Percentiles rank a stretch among this genome's conserved stretches.
These are phyloP conservation scores for Blastobasis lacticolella DNA, from an alignment of 2,888 invertebrate genomes.

Conservation along the genomic window DNA sequence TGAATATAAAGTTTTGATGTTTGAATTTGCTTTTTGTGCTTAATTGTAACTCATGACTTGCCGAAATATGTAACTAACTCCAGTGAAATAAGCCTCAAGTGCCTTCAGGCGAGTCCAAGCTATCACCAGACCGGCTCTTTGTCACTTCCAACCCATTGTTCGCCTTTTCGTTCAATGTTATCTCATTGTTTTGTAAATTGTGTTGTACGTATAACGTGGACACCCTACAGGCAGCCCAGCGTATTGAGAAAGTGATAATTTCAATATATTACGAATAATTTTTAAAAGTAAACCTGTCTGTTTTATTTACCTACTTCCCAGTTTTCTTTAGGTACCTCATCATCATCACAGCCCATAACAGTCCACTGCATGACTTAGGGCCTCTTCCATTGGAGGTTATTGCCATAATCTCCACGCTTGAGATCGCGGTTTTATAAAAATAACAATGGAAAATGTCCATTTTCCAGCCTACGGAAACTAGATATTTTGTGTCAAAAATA, in stretches of 20 bases:
- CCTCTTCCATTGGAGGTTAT: too few relatives aligned
- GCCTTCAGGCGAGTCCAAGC: constrained; percentile 64
- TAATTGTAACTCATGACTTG: constrained; percentile 32
- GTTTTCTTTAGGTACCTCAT: too few relatives aligned
- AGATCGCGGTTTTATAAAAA: too few relatives aligned
- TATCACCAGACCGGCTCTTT: constrained; percentile 43
- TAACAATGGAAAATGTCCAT: too few relatives aligned
- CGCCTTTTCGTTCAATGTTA: too few relatives aligned
- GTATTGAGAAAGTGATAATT: constrained; percentile 69
- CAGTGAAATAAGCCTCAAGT: constrained; percentile 61
- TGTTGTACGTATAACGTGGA: constrained; percentile 70
- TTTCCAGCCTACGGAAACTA: too few relatives aligned
- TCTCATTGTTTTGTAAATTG: constrained; percentile 39
- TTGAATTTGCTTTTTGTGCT: constrained; percentile 7
- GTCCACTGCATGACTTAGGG: too few relatives aligned
- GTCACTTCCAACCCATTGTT: constrained; percentile 11
- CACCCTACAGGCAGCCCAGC: constrained; percentile 51
- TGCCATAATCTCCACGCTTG: too few relatives aligned
- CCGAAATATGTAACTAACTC: constrained; percentile 35
- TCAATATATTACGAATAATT: constrained; percentile 41
- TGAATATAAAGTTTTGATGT: constrained; percentile 5
- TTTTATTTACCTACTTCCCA: too few relatives aligned
- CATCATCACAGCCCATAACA: too few relatives aligned
- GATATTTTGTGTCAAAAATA: too few relatives aligned
- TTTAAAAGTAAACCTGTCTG: too few relatives aligned